Conservation (phyloP, 2,113 vertebrate genomes). For the Jacana jacana region DNA sequence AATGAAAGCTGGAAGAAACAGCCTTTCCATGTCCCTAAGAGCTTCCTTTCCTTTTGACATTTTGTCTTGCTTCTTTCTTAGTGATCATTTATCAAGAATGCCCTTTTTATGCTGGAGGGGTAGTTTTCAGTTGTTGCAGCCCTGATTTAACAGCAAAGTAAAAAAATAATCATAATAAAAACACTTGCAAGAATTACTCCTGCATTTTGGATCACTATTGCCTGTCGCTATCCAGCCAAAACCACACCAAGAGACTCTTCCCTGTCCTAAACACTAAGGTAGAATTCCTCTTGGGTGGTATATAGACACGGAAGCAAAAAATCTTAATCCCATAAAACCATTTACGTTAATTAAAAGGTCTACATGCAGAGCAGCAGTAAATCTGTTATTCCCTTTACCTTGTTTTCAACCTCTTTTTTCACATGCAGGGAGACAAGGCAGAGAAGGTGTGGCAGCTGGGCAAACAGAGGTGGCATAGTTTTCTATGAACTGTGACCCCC, state of each 20-base stretch:
- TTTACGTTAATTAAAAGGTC: background rate
- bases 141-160: background rate
- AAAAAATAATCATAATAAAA: background rate
- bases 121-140: background rate
- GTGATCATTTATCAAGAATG: background rate
- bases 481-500: constrained; percentile 12
- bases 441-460: constrained; percentile 21
- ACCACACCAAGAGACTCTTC: background rate
- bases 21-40: background rate
- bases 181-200: background rate
- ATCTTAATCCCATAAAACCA: background rate
- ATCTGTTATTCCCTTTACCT: background rate
- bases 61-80: background rate
- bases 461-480: constrained; percentile 26
- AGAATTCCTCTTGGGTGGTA: background rate
- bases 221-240: background rate
- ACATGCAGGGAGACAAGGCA: background rate
- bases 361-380: background rate
- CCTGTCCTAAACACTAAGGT: background rate
- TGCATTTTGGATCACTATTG: background rate
- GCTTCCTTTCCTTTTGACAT: background rate
- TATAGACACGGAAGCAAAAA: background rate
- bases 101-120: background rate
- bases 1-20: background rate
- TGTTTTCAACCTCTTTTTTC: background rate